A percentile compares a stretch with the other conserved stretches of the same genome.
These are phyloP conservation scores for Botrylloides violaceus DNA, from an alignment of 23 tunicate genomes.

Conservation along the genomic window DNA sequence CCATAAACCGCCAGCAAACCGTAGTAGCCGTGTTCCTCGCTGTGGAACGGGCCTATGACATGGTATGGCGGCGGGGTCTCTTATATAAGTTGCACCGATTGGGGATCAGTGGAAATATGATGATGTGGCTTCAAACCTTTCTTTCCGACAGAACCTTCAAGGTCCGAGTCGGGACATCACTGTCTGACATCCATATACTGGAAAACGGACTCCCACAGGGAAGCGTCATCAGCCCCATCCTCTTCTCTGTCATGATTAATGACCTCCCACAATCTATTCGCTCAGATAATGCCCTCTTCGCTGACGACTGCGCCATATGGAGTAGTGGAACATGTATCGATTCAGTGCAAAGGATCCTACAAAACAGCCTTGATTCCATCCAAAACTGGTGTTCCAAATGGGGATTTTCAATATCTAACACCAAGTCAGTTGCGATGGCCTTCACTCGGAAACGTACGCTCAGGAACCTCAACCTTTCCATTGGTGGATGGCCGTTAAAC, in stretches of 20 bases:
- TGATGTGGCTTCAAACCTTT: background rate
- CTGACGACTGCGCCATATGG: constrained; percentile 1
- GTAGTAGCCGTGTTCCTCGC: background rate
- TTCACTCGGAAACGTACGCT: no score
- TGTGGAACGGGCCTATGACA: background rate
- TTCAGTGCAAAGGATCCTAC: no score
- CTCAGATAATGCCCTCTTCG: background rate
- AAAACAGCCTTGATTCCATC: no score
- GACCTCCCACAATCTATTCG: background rate
- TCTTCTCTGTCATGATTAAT: constrained; percentile 2
- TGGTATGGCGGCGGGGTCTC: constrained; percentile 4
- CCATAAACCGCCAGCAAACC: background rate
- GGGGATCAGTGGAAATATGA: background rate
- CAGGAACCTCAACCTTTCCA: no score
- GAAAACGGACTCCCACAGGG: constrained; percentile 7
- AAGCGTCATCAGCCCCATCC: background rate
- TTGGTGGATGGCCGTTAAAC: no score
- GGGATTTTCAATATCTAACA: no score
- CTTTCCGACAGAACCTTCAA: background rate
- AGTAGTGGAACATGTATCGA: no score
- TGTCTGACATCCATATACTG: background rate
- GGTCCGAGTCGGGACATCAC: background rate
- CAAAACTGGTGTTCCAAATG: no score
- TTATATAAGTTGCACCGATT: background rate
- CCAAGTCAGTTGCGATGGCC: no score